These are phyloP conservation scores for Acholoe squamosa DNA, from an alignment of 2,888 invertebrate species.

Conservation along the genomic window DNA sequence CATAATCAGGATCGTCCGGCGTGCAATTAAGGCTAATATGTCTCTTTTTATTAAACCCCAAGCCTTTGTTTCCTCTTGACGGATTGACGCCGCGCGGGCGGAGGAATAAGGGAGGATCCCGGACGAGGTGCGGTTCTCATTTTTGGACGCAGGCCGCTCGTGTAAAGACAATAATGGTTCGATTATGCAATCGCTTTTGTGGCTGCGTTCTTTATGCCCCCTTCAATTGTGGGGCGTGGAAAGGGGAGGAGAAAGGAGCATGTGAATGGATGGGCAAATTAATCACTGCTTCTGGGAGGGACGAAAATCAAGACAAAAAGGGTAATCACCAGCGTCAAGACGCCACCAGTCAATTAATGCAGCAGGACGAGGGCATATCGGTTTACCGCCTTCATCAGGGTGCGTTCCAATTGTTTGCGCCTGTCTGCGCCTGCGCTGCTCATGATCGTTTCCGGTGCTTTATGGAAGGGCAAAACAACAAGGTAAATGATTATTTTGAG, in stretches of 20 bases:
- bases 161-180: conserved; percentile 13
- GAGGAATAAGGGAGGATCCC: not conserved
- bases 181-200: conserved; percentile 49
- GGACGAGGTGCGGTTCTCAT: not conserved
- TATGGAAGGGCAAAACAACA: not conserved
- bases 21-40: conserved; percentile 51
- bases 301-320: conserved; percentile 33
- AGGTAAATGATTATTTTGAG: conserved; percentile 10
- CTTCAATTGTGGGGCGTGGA: not conserved
- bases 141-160: not conserved
- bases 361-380: conserved; percentile 6
- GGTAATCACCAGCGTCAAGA: conserved; percentile 37
- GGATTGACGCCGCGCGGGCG: not conserved
- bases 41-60: conserved; percentile 48
- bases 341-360: conserved; percentile 26
- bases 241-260: not conserved
- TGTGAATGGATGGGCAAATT: conserved; percentile 45
- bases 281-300: conserved; percentile 20
- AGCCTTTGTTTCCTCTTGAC: not conserved
- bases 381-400: conserved; percentile 20
- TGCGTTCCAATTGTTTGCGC: not conserved
- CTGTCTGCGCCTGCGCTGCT: not conserved
- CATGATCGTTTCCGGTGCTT: not conserved
- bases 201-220: not conserved
- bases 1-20: conserved; percentile 35